These are phyloP conservation scores for Zaprionus camerounensis DNA, from an alignment of 1,140 invertebrate species.

Conservation along the genomic window DNA sequence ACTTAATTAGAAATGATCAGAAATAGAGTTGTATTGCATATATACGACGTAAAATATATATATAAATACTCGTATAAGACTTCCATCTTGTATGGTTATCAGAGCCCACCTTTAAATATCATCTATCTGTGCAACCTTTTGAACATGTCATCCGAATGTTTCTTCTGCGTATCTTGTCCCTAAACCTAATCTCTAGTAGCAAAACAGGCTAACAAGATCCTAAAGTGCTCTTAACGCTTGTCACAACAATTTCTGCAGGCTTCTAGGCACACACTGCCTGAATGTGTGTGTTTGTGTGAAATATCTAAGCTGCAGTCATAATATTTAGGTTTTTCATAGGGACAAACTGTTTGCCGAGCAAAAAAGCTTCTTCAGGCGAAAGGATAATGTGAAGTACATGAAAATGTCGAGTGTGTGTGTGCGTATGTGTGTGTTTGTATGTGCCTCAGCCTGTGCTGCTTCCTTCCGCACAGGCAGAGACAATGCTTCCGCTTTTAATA, in stretches of 20 bases:
- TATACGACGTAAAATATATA: too few relatives aligned
- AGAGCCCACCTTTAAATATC: neutral
- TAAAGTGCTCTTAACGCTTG: conserved; percentile 29
- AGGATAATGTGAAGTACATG: conserved; percentile 57
- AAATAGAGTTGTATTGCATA: too few relatives aligned
- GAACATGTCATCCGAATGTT: neutral
- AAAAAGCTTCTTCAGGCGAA: conserved; percentile 51
- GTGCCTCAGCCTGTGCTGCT: conserved; percentile 8
- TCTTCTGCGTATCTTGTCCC: conserved; percentile 3
- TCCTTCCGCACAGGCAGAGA: conserved; percentile 35
- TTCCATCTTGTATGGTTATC: too few relatives aligned
- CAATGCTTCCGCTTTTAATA: conserved; percentile 72
- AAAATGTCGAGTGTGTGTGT: conserved; percentile 22
- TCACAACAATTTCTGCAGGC: conserved; percentile 20
- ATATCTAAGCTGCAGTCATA: conserved; percentile 53
- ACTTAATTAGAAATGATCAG: too few relatives aligned
- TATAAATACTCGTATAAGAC: too few relatives aligned
- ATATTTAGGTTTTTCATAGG: conserved; percentile 53
- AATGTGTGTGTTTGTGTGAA: conserved; percentile 11
- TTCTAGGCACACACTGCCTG: neutral
- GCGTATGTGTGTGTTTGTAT: conserved; percentile 13
- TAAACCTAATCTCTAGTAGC: conserved; percentile 18
- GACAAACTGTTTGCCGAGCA: conserved; percentile 49
- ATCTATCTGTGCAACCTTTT: neutral
- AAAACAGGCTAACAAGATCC: conserved; percentile 36